Conservation (phyloP, 2,113 vertebrate species). For the Laticauda laticaudata region DNA sequence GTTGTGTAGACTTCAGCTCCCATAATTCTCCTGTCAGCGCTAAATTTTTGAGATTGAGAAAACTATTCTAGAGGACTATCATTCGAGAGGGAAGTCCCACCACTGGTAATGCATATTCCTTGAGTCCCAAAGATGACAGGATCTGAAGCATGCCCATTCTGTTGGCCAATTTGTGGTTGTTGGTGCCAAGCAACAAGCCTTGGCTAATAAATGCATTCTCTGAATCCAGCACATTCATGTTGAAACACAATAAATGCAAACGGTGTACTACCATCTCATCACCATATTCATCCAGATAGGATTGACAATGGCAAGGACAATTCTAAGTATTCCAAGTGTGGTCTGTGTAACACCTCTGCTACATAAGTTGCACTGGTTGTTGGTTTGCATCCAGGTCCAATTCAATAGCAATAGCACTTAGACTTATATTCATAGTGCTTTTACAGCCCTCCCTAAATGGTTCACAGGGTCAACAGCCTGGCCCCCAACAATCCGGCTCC, state of each 20-base stretch:
- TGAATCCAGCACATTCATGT: slow-evolving; percentile 1
- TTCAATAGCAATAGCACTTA: background rate
- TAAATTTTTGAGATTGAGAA: too few species aligned
- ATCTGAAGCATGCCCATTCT: background rate
- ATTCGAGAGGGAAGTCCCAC: background rate
- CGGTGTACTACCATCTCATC: background rate
- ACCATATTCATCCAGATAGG: background rate
- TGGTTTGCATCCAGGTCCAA: background rate
- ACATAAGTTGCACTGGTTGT: background rate
- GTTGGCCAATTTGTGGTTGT: background rate
- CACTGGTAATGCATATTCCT: background rate
- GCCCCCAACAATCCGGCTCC: background rate
- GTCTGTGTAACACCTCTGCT: background rate
- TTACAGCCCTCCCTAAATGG: background rate
- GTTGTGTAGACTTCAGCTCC: background rate
- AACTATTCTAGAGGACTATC: background rate
- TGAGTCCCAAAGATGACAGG: background rate
- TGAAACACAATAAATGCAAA: slow-evolving; percentile 55
- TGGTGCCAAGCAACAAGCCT: background rate
- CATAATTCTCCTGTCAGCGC: too few species aligned
- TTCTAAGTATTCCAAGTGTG: background rate
- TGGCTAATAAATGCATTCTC: background rate
- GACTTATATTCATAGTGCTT: background rate
- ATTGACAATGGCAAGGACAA: background rate
- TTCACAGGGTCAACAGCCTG: background rate